Evolutionary conservation across 2,797 vertebrate species (phyloP), one percentile per base, ranked within the genome.

Genomic region (Sebastes baramenuke): DNA sequence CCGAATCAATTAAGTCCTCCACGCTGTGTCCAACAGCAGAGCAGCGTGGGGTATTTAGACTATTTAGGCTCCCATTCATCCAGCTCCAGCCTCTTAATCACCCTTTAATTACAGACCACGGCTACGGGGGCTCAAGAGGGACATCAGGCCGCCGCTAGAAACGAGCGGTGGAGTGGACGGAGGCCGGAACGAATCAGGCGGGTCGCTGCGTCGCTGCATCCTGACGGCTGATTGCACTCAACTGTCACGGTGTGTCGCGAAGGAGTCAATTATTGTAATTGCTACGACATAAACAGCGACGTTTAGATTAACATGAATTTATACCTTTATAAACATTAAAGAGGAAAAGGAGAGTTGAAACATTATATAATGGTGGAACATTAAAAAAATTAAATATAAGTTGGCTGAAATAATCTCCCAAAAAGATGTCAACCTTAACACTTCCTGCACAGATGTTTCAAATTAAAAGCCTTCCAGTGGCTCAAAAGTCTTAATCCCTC

Each of bases 101-200:
- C 91, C 90, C 93, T 95, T 95, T 96, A 95, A 96, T 96, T 96
- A 95, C 94, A 90, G 87, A 83, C 86, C 67, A 27, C 69, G 83
- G 91, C 93, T 90, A 92, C 64, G 83, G 88, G 88, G 83, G 90
- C 94, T 88, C 79, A 30, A 85, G 91, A 82, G 89, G 89, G 87
- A 93, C 91, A 90, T 90, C 88, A 91, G 81, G 85, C 87, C 56
- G 61, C 70, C 74, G 70, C 79, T 66, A 68, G 79, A 77, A 75
- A 62, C 27, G 49, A 72, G 76, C 38, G 71, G 27, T 77, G 75
- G 54, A 79, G 88, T 36, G 58, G 58, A 60, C 61, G 67, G 80
- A 76, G 59, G 71, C 34, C 20, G 83, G 74, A 85, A 77, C 75
- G 8, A 84, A 83, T 84, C 75, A 75, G 14, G 27, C 67, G 1